Evolutionary conservation across 1,140 invertebrate species (phyloP).

Genomic region (Agraylea sexmaculata): DNA sequence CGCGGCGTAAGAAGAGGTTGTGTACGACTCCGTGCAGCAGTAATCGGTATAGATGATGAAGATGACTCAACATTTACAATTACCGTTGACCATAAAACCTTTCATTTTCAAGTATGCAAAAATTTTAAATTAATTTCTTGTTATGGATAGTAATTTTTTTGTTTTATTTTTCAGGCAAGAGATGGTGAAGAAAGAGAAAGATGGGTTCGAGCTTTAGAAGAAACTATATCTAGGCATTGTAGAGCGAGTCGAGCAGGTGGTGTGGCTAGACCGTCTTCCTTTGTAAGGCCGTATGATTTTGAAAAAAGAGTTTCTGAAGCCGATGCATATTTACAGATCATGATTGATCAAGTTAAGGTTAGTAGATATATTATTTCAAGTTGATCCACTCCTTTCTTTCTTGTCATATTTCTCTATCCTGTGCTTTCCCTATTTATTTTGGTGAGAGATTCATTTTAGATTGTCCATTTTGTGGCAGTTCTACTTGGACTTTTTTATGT

Average conservation of each 20-base stretch:
- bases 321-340: conserved; percentile 89
- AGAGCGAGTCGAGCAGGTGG: conserved; percentile 49
- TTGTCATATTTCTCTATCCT: conserved; percentile 1
- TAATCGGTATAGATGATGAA: conserved; percentile 98
- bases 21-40: conserved; percentile 83
- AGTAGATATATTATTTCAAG: conserved; percentile 23
- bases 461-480: too few relatives aligned
- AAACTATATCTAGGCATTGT: conserved; percentile 77
- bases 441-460: too few relatives aligned
- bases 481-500: too few relatives aligned
- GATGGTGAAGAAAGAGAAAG: conserved; percentile 87
- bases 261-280: conserved; percentile 33
- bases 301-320: conserved; percentile 88
- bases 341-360: conserved; percentile 86
- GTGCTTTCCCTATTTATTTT: too few relatives aligned
- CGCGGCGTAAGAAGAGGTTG: conserved; percentile 90
- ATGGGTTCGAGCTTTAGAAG: conserved; percentile 91
- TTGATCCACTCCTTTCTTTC: not conserved
- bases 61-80: conserved; percentile 99
- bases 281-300: conserved; percentile 45
- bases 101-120: conserved; percentile 76
- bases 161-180: conserved; percentile 54
- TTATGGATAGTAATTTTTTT: not conserved
- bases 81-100: conserved; percentile 96
- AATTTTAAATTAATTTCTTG: conserved; percentile 3